Conservation (phyloP, 2,888 invertebrate species). For the Pseudoips prasinana region DNA sequence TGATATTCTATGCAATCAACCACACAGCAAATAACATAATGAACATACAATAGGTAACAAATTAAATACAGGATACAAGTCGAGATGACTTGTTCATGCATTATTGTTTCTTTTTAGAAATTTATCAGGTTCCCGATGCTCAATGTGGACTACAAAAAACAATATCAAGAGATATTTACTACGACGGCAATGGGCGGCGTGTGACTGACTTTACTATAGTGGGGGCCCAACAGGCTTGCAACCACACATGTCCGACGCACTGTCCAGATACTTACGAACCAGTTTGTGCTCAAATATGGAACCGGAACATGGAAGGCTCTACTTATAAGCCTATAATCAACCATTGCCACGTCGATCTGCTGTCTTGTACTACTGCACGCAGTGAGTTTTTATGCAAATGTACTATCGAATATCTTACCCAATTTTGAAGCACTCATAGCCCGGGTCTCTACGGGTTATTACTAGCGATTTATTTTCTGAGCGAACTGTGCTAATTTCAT, state of each 20-base stretch:
- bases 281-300: slow-evolving; percentile 61
- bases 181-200: slow-evolving; percentile 34
- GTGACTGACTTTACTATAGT: slow-evolving; percentile 54
- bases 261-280: slow-evolving; percentile 65
- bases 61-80: too few relatives aligned
- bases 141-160: slow-evolving; percentile 30
- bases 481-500: too few relatives aligned
- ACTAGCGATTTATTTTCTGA: background rate
- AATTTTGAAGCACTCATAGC: background rate
- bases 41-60: too few relatives aligned
- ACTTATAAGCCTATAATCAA: slow-evolving; percentile 56
- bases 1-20: too few relatives aligned
- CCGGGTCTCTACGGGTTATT: background rate
- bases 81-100: too few relatives aligned
- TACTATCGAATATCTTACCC: background rate
- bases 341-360: slow-evolving; percentile 70
- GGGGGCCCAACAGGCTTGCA: slow-evolving; percentile 62
- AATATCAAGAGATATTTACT: background rate
- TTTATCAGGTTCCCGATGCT: slow-evolving; percentile 39
- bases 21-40: too few relatives aligned
- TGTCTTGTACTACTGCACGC: slow-evolving; percentile 58
- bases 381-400: slow-evolving; percentile 48
- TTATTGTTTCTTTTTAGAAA: too few relatives aligned
- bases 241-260: slow-evolving; percentile 66
- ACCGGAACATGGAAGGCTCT: slow-evolving; percentile 22